A percentile compares a stretch with the other conserved stretches of the same genome.
Evolutionary conservation across 2,797 vertebrate genomes (phyloP).

Genomic region (Amblyraja radiata): DNA sequence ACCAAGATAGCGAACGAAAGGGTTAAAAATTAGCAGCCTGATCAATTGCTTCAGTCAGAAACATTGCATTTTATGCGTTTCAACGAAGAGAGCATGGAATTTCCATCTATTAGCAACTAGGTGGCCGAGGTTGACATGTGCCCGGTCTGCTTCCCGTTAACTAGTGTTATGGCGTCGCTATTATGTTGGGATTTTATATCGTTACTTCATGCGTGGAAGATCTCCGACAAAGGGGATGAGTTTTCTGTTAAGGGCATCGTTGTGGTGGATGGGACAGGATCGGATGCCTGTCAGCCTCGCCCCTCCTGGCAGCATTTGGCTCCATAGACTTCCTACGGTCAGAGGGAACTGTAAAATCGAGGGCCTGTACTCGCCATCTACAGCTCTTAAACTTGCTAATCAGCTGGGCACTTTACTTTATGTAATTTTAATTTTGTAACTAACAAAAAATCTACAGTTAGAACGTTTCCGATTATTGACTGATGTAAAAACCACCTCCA

Average conservation of each 20-base stretch:
- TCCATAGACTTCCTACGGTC: background rate
- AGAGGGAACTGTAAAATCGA: background rate
- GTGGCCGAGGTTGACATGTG: background rate
- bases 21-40: background rate
- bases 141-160: background rate
- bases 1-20: background rate
- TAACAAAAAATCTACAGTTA: background rate
- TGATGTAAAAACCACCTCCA: background rate
- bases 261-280: background rate
- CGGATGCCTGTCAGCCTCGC: too few relatives aligned
- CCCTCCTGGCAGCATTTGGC: background rate
- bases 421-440: background rate
- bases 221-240: background rate
- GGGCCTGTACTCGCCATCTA: background rate
- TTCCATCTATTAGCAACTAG: background rate
- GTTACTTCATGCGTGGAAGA: background rate
- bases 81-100: background rate
- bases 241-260: background rate
- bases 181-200: background rate
- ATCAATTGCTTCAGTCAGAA: background rate
- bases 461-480: too few relatives aligned
- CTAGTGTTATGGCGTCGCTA: background rate
- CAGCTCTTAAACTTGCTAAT: background rate
- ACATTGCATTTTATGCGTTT: background rate
- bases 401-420: background rate